Conservation (phyloP, 1,140 invertebrate species). For the Homarus americanus region DNA sequence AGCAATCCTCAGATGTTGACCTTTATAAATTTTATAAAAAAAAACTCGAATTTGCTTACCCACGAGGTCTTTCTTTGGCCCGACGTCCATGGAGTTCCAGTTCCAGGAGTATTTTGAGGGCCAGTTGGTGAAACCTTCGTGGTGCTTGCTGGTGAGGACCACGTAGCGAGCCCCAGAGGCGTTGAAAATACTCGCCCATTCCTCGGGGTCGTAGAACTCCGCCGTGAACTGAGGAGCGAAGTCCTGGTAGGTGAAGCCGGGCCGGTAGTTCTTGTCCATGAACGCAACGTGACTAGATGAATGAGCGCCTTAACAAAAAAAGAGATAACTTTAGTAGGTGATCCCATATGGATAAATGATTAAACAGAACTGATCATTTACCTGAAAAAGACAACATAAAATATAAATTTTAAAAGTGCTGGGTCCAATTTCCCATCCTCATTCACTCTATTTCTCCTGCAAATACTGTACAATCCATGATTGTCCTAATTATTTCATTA, state of each 20-base stretch:
- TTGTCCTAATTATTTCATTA: too few species aligned
- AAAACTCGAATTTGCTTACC: constrained; percentile 72
- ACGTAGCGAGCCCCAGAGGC: constrained; percentile 78
- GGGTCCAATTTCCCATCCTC: too few species aligned
- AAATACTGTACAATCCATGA: too few species aligned
- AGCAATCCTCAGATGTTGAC: too few species aligned
- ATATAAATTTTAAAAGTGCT: too few species aligned
- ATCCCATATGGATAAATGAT: neutral
- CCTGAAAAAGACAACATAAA: too few species aligned
- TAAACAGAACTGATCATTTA: too few species aligned
- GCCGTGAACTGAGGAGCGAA: constrained; percentile 79
- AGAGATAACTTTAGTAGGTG: neutral
- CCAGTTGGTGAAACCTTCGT: constrained; percentile 81
- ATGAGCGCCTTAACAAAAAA: neutral
- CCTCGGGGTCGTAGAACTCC: constrained; percentile 78
- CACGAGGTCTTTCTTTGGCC: constrained; percentile 79
- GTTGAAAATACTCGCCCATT: constrained; percentile 78
- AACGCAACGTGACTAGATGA: constrained; percentile 75
- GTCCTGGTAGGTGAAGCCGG: constrained; percentile 79
- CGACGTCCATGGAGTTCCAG: constrained; percentile 80
- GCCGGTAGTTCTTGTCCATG: constrained; percentile 78
- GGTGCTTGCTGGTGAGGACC: constrained; percentile 81
- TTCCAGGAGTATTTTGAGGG: constrained; percentile 79
- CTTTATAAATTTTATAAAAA: neutral
- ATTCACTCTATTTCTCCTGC: too few species aligned